A percentile compares a stretch with the other conserved stretches of the same genome.
These are phyloP conservation scores for Channa striata DNA, from an alignment of 2,797 vertebrate genomes.

Conservation along the genomic window DNA sequence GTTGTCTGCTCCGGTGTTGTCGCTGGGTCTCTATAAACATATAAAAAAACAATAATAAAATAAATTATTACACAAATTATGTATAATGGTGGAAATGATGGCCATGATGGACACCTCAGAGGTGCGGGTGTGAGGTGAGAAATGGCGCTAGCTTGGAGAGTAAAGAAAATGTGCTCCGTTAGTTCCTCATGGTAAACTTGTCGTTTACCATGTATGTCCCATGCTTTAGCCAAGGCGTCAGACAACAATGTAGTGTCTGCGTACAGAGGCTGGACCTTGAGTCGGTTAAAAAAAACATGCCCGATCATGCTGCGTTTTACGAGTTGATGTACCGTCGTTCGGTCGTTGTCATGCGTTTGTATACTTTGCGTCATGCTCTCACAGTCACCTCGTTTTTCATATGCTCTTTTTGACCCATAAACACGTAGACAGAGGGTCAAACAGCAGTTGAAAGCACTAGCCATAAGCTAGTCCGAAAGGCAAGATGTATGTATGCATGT, in stretches of 20 bases:
- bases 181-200: slow-evolving; percentile 81
- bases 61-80: slow-evolving; percentile 92
- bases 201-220: slow-evolving; percentile 84
- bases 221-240: slow-evolving; percentile 80
- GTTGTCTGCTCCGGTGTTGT: slow-evolving; percentile 87
- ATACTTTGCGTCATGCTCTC: slow-evolving; percentile 76
- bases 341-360: slow-evolving; percentile 79
- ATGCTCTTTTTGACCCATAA: slow-evolving; percentile 70
- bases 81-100: slow-evolving; percentile 74
- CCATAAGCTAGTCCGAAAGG: slow-evolving; percentile 50
- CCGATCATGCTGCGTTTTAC: slow-evolving; percentile 75
- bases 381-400: slow-evolving; percentile 64
- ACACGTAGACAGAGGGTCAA: slow-evolving; percentile 63
- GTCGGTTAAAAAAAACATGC: slow-evolving; percentile 80
- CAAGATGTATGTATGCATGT: slow-evolving; percentile 80
- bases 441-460: slow-evolving; percentile 67
- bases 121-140: slow-evolving; percentile 58
- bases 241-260: slow-evolving; percentile 67
- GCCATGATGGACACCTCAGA: slow-evolving; percentile 65
- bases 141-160: slow-evolving; percentile 69
- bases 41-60: slow-evolving; percentile 91
- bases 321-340: slow-evolving; percentile 63
- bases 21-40: slow-evolving; percentile 89
- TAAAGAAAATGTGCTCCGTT: slow-evolving; percentile 78
- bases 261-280: slow-evolving; percentile 66